Percentiles rank a stretch among this genome's conserved stretches.
These are phyloP conservation scores for Ranitomeya imitator DNA, from an alignment of 2,113 vertebrate genomes.

Conservation along the genomic window DNA sequence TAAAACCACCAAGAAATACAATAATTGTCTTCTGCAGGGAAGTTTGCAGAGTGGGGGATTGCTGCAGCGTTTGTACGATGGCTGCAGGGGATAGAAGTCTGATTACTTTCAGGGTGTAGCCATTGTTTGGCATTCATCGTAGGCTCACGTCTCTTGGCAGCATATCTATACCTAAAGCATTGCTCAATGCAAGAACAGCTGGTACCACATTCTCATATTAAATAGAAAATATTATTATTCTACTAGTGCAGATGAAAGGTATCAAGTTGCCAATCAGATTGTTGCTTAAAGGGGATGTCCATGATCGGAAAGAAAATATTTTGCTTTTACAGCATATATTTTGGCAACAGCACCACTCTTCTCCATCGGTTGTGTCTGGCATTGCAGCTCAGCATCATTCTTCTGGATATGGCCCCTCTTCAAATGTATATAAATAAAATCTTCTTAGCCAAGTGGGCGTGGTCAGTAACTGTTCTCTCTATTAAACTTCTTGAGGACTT, in stretches of 20 bases:
- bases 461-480: too few species aligned
- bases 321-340: too few species aligned
- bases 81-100: background rate
- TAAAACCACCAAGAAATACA: background rate
- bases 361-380: background rate
- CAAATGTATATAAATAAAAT: too few species aligned
- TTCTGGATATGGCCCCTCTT: too few species aligned
- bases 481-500: too few species aligned
- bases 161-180: too few species aligned
- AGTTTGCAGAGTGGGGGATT: background rate
- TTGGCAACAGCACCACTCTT: background rate
- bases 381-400: too few species aligned
- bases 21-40: too few species aligned
- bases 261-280: too few species aligned
- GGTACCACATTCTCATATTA: background rate
- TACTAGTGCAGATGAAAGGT: too few species aligned
- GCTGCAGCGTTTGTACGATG: background rate
- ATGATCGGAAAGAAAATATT: background rate
- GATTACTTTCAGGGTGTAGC: constrained; percentile 18
- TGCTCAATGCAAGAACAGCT: background rate
- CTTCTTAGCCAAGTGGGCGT: too few species aligned
- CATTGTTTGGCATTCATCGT: background rate
- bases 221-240: background rate
- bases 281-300: background rate
- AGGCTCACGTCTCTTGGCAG: background rate